Evolutionary conservation across 2,797 vertebrate genomes (phyloP), one percentile per base, ranked within the genome.

Genomic region (Acanthis flammea): DNA sequence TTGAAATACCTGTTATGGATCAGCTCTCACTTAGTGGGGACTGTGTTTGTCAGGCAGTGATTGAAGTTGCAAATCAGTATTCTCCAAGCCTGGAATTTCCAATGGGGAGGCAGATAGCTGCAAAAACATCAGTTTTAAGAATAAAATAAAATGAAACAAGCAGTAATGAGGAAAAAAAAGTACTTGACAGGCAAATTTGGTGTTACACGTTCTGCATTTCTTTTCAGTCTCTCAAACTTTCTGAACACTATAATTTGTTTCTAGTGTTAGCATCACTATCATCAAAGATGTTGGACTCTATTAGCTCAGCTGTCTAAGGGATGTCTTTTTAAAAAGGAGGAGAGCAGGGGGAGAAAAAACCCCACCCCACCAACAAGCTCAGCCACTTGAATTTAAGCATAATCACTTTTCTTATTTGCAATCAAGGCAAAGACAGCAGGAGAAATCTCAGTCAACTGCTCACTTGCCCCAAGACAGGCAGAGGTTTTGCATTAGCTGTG

Each of bases 181-280:
- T 76, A 95, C 92, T 95, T 98, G 98, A 98, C 98, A 98, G 98
- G 97, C 96, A 98, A 98, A 98, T 98, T 98, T 98, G 97, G 94
- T 98, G 97, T 98, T 98, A 88, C 72, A 97, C 88, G 1, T 95
- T 96, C 96, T 98, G 92, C 96, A 97, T 98, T 97, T 97, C 97
- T 98, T 96, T 96, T 96, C 95, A 97, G 97, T 97, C 97, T 94
- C 97, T 98, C 97, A 97, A 92, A 98, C 97, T 98, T 98, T 91
- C 96, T 98, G 97, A 98, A 97, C 98, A 98, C 97, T 98, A 55
- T 98, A 98, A 98, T 98, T 98, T 98, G 96, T 98, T 98, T 96
- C 95, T 87, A 92, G 94, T 95, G 92, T 94, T 95, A 97, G 95
- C 94, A 97, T 97, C 96, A 96, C 96, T 96, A 95, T 97, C 95